phyloP scores from a whole-genome alignment of 2,888 invertebrate genomes.

The Pycnomerus fuliginosus region DNA sequence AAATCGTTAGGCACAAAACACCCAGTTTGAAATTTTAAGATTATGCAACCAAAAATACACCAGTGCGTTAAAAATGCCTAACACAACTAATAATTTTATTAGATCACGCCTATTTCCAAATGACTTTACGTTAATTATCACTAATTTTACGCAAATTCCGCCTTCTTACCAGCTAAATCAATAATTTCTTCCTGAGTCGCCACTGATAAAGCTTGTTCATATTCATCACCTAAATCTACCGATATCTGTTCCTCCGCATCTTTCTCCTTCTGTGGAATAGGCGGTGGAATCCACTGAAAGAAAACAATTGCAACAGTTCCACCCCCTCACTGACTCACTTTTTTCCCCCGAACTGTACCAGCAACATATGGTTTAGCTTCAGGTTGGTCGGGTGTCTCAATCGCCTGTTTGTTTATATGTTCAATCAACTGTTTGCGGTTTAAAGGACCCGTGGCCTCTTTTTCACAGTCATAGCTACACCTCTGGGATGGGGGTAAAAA shows the following conservation, averaged over 20 bases:
- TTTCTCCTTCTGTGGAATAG: constrained; percentile 67
- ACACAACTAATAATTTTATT: not conserved
- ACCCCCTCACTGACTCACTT: constrained; percentile 56
- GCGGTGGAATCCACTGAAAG: constrained; percentile 80
- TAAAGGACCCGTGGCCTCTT: constrained; percentile 92
- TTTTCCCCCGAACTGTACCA: constrained; percentile 88
- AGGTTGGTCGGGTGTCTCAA: constrained; percentile 96
- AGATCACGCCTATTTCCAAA: not conserved
- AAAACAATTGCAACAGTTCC: constrained; percentile 13
- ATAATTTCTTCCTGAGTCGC: constrained; percentile 97
- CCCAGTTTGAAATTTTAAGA: too few relatives aligned
- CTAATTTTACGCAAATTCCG: not conserved
- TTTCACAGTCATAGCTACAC: constrained; percentile 94
- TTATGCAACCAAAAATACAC: too few relatives aligned
- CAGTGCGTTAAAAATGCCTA: constrained; percentile 4
- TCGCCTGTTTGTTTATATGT: constrained; percentile 96
- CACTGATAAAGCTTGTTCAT: constrained; percentile 82
- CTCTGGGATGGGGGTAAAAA: constrained; percentile 95
- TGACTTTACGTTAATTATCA: not conserved
- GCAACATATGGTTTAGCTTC: constrained; percentile 92
- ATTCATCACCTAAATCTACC: constrained; percentile 91
- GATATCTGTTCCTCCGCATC: constrained; percentile 90
- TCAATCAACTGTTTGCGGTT: constrained; percentile 94
- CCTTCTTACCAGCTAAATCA: constrained; percentile 81
- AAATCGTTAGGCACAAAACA: too few relatives aligned